Evolutionary conservation across 2,888 invertebrate genomes (phyloP).

Genomic region (Acrobasis consociella): DNA sequence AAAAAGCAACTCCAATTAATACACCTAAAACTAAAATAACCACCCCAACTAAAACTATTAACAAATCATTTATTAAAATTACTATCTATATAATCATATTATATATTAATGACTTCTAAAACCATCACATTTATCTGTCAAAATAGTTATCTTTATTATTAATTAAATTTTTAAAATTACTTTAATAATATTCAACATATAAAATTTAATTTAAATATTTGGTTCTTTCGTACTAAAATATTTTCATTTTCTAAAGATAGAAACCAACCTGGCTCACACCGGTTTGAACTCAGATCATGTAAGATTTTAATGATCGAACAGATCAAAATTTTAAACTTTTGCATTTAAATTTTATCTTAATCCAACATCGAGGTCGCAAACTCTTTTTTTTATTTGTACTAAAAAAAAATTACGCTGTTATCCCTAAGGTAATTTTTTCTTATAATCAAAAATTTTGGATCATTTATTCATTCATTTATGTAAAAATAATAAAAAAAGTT

Average conservation of each 20-base stretch:
- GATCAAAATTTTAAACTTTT: constrained; percentile 87
- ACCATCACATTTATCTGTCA: constrained; percentile 87
- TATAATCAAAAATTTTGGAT: constrained; percentile 84
- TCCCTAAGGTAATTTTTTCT: constrained; percentile 91
- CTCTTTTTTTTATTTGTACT: constrained; percentile 88
- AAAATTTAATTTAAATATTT: too few relatives aligned
- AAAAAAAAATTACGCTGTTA: constrained; percentile 92
- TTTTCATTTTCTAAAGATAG: too few relatives aligned
- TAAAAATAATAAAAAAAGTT: too few relatives aligned
- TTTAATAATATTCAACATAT: too few relatives aligned
- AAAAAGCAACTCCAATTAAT: too few relatives aligned
- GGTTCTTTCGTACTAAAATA: too few relatives aligned
- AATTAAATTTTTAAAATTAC: too few relatives aligned
- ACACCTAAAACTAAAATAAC: too few relatives aligned
- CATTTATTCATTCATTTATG: constrained; percentile 72
- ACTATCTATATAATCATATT: too few relatives aligned
- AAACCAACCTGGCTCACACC: constrained; percentile 93
- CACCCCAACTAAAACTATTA: too few relatives aligned
- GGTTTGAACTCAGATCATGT: constrained; percentile 95
- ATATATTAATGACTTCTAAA: too few relatives aligned
- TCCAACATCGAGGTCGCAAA: constrained; percentile 96
- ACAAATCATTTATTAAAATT: too few relatives aligned
- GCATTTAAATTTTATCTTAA: constrained; percentile 87
- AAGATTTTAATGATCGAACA: constrained; percentile 92
- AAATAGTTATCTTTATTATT: constrained; percentile 65